phyloP scores from a whole-genome alignment of 1,140 invertebrate species.

The Venustaconcha ellipsiformis region DNA sequence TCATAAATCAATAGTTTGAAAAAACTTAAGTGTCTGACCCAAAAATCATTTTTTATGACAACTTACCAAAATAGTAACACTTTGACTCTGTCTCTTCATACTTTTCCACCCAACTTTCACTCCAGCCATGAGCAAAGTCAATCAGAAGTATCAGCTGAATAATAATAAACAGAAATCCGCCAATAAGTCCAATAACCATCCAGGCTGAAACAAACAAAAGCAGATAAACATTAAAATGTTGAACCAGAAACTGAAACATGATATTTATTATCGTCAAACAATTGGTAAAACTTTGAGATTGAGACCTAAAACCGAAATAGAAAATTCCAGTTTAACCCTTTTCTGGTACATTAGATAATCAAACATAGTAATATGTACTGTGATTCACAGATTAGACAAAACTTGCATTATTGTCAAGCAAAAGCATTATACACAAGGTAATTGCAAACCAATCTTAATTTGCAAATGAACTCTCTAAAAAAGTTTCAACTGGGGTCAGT shows the following conservation, averaged over 20 bases:
- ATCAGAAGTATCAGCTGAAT: conserved; percentile 97
- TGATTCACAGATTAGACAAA: too few relatives aligned
- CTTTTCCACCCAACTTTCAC: conserved; percentile 92
- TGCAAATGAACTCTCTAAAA: neutral
- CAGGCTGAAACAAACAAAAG: conserved; percentile 75
- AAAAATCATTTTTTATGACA: too few relatives aligned
- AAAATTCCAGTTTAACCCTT: too few relatives aligned
- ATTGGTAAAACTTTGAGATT: neutral
- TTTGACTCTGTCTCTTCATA: conserved; percentile 93
- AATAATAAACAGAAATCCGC: conserved; percentile 95
- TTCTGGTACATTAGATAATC: too few relatives aligned
- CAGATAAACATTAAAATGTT: neutral
- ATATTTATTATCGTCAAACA: neutral
- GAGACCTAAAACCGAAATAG: neutral
- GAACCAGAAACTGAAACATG: neutral
- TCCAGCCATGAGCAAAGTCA: conserved; percentile 98
- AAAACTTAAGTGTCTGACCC: too few relatives aligned
- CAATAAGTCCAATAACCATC: conserved; percentile 99
- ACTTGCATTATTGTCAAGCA: too few relatives aligned
- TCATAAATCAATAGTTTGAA: too few relatives aligned
- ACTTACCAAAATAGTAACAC: conserved; percentile 78
- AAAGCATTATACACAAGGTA: too few relatives aligned
- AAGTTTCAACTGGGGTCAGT: too few relatives aligned
- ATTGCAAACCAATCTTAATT: neutral
- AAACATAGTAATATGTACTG: too few relatives aligned